Evolutionary conservation across 2,888 invertebrate genomes (phyloP).

Genomic region (Drosophila dives): DNA sequence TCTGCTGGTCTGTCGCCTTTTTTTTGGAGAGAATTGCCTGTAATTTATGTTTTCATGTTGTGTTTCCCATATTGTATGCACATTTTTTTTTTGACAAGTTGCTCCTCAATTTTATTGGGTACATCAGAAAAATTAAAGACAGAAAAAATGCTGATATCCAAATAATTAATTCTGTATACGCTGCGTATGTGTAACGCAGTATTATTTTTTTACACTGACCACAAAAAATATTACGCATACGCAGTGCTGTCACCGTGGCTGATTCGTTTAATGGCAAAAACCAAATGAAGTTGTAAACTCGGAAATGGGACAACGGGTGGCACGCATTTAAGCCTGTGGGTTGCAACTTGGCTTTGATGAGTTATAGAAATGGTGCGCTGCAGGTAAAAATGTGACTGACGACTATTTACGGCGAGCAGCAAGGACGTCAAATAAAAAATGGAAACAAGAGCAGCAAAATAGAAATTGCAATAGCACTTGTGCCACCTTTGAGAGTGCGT

Average conservation of each 20-base stretch:
- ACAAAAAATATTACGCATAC: slow-evolving; percentile 49
- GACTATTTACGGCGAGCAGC: slow-evolving; percentile 25
- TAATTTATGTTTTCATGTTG: slow-evolving; percentile 33
- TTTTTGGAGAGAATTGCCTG: slow-evolving; percentile 8
- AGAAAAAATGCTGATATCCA: slow-evolving; percentile 5
- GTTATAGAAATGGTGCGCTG: not conserved
- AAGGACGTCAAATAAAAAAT: slow-evolving; percentile 39
- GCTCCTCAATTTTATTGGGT: slow-evolving; percentile 52
- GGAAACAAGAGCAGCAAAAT: slow-evolving; percentile 40
- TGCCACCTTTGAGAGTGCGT: slow-evolving; percentile 8
- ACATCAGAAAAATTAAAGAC: slow-evolving; percentile 38
- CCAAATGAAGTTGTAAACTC: slow-evolving; percentile 20
- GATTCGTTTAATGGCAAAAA: not conserved
- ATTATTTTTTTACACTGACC: slow-evolving; percentile 22
- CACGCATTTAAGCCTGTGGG: slow-evolving; percentile 8
- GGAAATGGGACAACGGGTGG: slow-evolving; percentile 24
- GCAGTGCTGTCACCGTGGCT: slow-evolving; percentile 20
- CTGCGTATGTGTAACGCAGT: slow-evolving; percentile 1
- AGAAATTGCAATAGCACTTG: slow-evolving; percentile 33
- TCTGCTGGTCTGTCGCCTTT: slow-evolving; percentile 26
- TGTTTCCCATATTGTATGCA: slow-evolving; percentile 68
- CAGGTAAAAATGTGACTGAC: not conserved
- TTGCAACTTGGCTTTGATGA: not conserved
- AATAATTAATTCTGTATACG: not conserved
- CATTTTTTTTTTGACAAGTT: slow-evolving; percentile 68